A percentile compares a stretch with the other conserved stretches of the same genome.
Evolutionary conservation across 1,140 invertebrate species (phyloP).

Genomic region (Sitobion miscanthi): DNA sequence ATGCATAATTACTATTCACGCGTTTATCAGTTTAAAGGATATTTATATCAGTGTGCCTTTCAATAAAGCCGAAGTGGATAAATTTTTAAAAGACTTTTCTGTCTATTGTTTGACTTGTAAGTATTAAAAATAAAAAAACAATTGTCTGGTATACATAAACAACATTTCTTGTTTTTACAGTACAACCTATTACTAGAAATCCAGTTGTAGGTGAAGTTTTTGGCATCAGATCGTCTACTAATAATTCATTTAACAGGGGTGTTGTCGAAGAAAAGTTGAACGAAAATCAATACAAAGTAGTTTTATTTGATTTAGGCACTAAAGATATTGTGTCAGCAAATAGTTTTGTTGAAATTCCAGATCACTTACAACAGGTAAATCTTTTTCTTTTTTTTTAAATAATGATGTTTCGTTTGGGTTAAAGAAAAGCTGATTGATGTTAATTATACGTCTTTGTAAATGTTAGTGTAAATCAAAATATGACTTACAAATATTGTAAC

Average conservation of each 20-base stretch:
- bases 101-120: constrained; percentile 22
- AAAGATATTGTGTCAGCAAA: constrained; percentile 28
- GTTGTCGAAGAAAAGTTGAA: neutral
- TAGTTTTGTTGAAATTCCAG: constrained; percentile 46
- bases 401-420: no score
- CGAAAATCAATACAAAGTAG: constrained; percentile 35
- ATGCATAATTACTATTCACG: constrained; percentile 33
- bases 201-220: constrained; percentile 23
- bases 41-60: constrained; percentile 38
- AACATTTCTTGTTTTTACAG: constrained; percentile 3
- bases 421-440: no score
- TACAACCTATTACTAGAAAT: neutral
- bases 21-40: constrained; percentile 26
- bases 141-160: neutral
- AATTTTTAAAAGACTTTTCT: constrained; percentile 39
- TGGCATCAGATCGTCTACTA: constrained; percentile 23
- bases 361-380: constrained; percentile 10
- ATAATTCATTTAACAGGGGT: constrained; percentile 35
- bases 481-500: no score
- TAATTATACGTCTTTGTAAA: no score
- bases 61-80: neutral
- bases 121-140: neutral
- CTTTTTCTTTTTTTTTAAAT: neutral
- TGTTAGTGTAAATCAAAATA: no score
- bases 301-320: constrained; percentile 21